These are phyloP conservation scores for Epsilonema sp. DNA, from an alignment of 2,888 invertebrate species.

Conservation along the genomic window DNA sequence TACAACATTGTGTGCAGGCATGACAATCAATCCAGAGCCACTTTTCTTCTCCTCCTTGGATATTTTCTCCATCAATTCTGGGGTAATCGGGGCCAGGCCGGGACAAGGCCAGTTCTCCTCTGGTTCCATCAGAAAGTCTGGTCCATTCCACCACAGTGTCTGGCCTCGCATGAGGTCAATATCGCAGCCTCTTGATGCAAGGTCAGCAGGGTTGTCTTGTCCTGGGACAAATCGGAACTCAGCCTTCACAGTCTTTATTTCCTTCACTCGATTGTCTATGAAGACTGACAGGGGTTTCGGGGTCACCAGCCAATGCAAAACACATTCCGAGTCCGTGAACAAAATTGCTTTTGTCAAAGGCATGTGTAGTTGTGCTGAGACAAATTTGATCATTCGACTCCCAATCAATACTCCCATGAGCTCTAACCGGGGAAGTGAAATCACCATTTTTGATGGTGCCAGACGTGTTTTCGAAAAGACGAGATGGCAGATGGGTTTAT, in stretches of 20 bases:
- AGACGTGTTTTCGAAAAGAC: slow-evolving; percentile 2
- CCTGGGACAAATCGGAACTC: slow-evolving; percentile 16
- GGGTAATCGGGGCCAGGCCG: too few species aligned
- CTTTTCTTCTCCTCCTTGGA: too few species aligned
- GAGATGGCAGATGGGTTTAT: too few species aligned
- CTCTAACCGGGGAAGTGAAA: slow-evolving; percentile 11
- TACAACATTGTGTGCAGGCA: too few species aligned
- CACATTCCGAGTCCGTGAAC: slow-evolving; percentile 13
- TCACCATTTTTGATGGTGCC: slow-evolving; percentile 4
- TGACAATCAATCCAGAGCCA: too few species aligned
- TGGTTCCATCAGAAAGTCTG: slow-evolving; percentile 11
- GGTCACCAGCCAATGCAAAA: slow-evolving; percentile 13
- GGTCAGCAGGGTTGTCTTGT: slow-evolving; percentile 20
- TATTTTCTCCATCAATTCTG: too few species aligned
- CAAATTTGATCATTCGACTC: neutral
- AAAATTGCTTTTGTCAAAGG: neutral
- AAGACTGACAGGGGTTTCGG: slow-evolving; percentile 8
- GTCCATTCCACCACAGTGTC: slow-evolving; percentile 17
- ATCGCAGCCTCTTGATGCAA: slow-evolving; percentile 14
- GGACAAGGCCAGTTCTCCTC: slow-evolving; percentile 3
- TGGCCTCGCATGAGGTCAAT: slow-evolving; percentile 7
- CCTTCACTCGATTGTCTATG: slow-evolving; percentile 15
- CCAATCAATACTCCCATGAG: slow-evolving; percentile 8
- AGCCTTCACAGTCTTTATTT: slow-evolving; percentile 11
- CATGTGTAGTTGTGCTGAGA: neutral